Evolutionary conservation across 2,113 vertebrate species (phyloP), one percentile per base, ranked within the genome.

Genomic region (Ornithorhynchus anatinus): DNA sequence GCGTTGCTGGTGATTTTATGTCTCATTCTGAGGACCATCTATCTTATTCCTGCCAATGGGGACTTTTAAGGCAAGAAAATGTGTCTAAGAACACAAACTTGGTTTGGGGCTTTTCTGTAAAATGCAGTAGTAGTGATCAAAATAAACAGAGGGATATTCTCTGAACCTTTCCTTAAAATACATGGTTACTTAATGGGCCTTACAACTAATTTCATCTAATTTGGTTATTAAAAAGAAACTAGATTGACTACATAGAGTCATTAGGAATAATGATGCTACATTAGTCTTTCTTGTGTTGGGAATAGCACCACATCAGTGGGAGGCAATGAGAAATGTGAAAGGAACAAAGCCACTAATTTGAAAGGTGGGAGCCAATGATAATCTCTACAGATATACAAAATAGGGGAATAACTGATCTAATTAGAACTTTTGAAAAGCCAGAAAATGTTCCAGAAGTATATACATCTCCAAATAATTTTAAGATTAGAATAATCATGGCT

Each of bases 381-480:
- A 66, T 43, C 12, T 59, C 10, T 19, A 57, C 39, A 73, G 63
- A 31, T 20, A 59, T 52, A 38, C 36, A 27, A 16, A 16, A 17
- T 48, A 27, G 44, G 29, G 29, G 25, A 16, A 4, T 29, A 29
- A 48, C 29, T 15, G n/a, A 43, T 48, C 25, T 25, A 48, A 16
- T 27, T 25, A 50, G 27, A 27, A 43, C 53, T 32, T 27, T 72
- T 83, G 75, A 69, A 74, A 20, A 44, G 13, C 25, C 79, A 58
- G 52, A 52, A 59, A 77, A 59, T 43, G 22, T 59, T 35, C 54
- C 0, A 19, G 1, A 23, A 74, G 76, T 36, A 25, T 37, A 69
- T 10, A 73, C 44, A 40, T 85, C 77, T 79, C n/a, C 22, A 40
- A 57, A 83, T 80, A 29, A 35, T 22, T 47, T 51, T 22, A 33